Conservation (phyloP, 2,113 vertebrate species). For the Catharus fuscescens region DNA sequence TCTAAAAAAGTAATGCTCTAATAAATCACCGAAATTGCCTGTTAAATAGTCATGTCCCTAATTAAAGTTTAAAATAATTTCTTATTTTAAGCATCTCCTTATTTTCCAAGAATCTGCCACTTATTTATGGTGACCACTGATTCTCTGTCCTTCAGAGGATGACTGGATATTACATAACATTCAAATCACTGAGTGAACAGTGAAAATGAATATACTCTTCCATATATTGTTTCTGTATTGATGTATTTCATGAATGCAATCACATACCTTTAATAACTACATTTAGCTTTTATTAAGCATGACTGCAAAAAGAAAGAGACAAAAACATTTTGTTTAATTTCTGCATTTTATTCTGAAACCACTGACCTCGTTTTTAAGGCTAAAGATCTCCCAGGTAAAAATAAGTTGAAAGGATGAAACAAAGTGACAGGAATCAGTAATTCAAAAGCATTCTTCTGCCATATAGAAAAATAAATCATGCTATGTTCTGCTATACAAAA, state of each 20-base stretch:
- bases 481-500: background rate
- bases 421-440: background rate
- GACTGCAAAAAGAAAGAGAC: background rate
- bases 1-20: background rate
- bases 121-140: background rate
- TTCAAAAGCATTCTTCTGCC: background rate
- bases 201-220: background rate
- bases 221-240: background rate
- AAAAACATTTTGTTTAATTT: background rate
- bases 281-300: constrained; percentile 23
- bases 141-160: background rate
- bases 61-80: background rate
- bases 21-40: background rate
- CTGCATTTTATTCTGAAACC: constrained; percentile 33
- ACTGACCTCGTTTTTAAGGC: background rate
- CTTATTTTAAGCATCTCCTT: background rate
- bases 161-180: background rate
- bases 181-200: background rate
- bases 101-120: background rate
- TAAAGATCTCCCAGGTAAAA: background rate
- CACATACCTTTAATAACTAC: background rate
- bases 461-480: background rate
- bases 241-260: background rate
- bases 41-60: background rate
- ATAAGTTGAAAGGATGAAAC: background rate